These are phyloP conservation scores for Chiridota heheva DNA, from an alignment of 35 echinoderm and acorn worm genomes.

Conservation along the genomic window DNA sequence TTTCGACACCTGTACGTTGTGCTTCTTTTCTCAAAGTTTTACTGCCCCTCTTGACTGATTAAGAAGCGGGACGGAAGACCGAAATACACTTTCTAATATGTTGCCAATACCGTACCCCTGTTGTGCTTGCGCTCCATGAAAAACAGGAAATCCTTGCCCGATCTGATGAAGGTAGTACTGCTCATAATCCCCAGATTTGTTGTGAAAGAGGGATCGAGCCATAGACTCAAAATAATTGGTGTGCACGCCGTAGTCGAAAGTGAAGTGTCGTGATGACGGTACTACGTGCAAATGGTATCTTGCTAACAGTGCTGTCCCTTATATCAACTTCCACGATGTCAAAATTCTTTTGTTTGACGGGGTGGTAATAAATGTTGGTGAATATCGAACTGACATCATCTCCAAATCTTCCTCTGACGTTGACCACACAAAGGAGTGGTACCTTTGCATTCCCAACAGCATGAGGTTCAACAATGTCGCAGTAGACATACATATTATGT, in stretches of 20 bases:
- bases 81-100: conserved; percentile 31
- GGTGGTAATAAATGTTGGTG: conserved; percentile 51
- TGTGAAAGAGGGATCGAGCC: neutral
- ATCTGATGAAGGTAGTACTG: conserved; percentile 31
- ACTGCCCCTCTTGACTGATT: conserved; percentile 39
- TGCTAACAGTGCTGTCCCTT: conserved; percentile 28
- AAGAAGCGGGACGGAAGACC: conserved; percentile 20
- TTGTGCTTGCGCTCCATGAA: conserved; percentile 3
- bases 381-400: conserved; percentile 23
- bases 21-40: conserved; percentile 32
- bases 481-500: conserved; percentile 56
- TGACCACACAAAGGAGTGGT: conserved; percentile 47
- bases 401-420: conserved; percentile 21
- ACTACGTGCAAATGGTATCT: conserved; percentile 41
- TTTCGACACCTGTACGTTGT: conserved; percentile 21
- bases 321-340: conserved; percentile 61
- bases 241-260: conserved; percentile 36
- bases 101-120: conserved; percentile 32
- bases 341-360: conserved; percentile 55
- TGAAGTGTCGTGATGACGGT: conserved; percentile 61
- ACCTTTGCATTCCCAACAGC: conserved; percentile 46
- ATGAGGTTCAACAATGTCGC: conserved; percentile 63
- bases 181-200: conserved; percentile 22
- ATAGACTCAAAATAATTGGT: conserved; percentile 21
- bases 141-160: conserved; percentile 29